Conservation (phyloP, 2,797 vertebrate species). For the Sebastes diaconus region DNA sequence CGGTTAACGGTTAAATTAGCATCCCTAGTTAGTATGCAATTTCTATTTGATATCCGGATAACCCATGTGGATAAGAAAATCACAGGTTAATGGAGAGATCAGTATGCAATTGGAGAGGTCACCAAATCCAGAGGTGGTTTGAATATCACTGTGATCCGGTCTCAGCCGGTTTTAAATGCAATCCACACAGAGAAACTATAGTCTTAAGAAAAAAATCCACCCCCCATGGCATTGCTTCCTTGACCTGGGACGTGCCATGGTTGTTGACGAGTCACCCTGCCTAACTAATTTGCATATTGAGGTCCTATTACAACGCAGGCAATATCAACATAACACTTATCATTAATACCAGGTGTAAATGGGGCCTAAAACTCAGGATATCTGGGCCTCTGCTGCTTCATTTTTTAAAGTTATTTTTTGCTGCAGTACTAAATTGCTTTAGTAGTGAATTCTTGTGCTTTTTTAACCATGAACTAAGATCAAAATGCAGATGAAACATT, state of each 20-base stretch:
- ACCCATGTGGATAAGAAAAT: background rate
- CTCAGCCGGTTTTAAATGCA: background rate
- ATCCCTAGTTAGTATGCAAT: no score
- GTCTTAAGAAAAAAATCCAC: background rate
- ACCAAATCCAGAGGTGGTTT: background rate
- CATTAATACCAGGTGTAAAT: background rate
- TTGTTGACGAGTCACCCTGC: background rate
- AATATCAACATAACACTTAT: background rate
- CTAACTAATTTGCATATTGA: background rate
- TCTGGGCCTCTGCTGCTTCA: no score
- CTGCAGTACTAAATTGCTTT: background rate
- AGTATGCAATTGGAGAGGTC: background rate
- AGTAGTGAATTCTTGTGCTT: background rate
- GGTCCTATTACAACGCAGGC: background rate
- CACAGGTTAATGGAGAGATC: background rate
- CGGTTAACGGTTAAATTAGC: no score
- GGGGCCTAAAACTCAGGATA: background rate
- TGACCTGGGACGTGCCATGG: background rate
- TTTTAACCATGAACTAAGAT: background rate
- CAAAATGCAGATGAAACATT: background rate
- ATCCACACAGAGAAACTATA: background rate
- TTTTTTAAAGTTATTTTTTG: background rate
- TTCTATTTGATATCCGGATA: no score
- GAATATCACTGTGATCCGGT: background rate
- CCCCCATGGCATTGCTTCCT: background rate